These are phyloP conservation scores for Silurus asotus DNA, from an alignment of 2,113 vertebrate genomes.

Conservation along the genomic window DNA sequence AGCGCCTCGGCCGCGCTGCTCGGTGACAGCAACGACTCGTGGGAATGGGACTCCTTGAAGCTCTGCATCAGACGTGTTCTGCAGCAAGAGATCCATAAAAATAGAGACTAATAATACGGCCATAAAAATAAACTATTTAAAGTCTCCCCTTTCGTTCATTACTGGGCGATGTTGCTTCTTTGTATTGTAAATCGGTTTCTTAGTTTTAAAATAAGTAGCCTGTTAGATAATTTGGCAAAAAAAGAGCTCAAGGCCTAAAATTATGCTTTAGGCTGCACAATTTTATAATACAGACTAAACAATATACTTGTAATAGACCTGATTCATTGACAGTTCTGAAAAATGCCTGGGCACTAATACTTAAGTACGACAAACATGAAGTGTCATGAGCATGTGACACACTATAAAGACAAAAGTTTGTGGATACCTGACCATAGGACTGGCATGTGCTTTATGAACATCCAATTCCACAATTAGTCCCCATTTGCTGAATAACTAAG, in stretches of 20 bases:
- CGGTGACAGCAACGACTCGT: conserved; percentile 91
- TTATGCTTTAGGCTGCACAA: background rate
- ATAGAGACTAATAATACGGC: background rate
- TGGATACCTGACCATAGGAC: no score
- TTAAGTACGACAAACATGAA: background rate
- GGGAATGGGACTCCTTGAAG: conserved; percentile 95
- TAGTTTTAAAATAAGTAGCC: background rate
- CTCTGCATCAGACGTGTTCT: conserved; percentile 94
- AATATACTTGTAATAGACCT: background rate
- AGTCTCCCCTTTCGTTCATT: background rate
- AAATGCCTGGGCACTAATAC: background rate
- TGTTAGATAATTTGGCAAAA: background rate
- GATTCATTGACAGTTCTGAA: background rate
- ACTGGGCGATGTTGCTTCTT: background rate
- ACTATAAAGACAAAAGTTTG: no score
- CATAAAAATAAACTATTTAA: background rate
- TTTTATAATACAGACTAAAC: background rate
- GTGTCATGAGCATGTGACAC: no score
- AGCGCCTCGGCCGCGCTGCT: conserved; percentile 91
- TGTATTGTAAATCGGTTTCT: background rate
- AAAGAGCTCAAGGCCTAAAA: background rate
- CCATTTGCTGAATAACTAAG: no score
- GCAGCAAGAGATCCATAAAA: conserved; percentile 42
- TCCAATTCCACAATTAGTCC: no score
- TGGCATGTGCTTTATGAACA: no score